Base-by-base conservation (phyloP, 2,113 vertebrate genomes). In the Gymnogyps californianus region DNA sequence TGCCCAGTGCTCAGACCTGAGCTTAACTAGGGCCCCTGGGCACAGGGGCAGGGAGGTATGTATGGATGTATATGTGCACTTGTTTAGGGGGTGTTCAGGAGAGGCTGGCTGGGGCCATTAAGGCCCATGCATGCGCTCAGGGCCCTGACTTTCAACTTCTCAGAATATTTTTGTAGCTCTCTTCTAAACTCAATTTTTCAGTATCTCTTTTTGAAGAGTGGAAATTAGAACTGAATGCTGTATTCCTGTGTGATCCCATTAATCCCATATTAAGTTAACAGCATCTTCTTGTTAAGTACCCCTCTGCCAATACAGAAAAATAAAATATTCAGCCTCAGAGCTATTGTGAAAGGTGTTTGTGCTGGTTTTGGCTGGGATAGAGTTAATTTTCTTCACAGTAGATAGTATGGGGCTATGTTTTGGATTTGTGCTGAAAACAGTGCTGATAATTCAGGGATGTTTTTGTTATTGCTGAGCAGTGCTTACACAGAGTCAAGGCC, bases 1-100 rank as follows among this genome's bases (percentile, higher is more conserved):
- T 2, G 2, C 3, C 3, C 6, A 5, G 14, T 57, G 11, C 28
- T 65, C 7, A 71, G 5, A 32, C 11, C 40, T 34, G 32, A 66
- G 25, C 21, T 83, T 29, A 66, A 31, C 46, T 51, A 4, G 2
- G 49, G 17, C 11, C 31, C 24, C 29, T 36, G 44, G 34, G 7
- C 6, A 2, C 25, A 40, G 29, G 7, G 9, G 4, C 20, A 4
- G 18, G 7, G 25, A 3, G 32, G 6, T 47, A 8, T 44, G 12
- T 7, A 15, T 8, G 36, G 19, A 21, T 54, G 15, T 28, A 1
- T 21, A 78, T 2, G 16, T 11, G 11, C 11, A 10, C 3, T 0
- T 49, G 16, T 66, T 52, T n/a, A 32, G 7, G 25, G 0, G 0
- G 7, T 28, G 12, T 25, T 84, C 58, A 62, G 31, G 6, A 3